Percentiles rank a stretch among this genome's conserved stretches.
Conservation (phyloP, 2,113 vertebrate genomes). For the Axis porcinus region DNA sequence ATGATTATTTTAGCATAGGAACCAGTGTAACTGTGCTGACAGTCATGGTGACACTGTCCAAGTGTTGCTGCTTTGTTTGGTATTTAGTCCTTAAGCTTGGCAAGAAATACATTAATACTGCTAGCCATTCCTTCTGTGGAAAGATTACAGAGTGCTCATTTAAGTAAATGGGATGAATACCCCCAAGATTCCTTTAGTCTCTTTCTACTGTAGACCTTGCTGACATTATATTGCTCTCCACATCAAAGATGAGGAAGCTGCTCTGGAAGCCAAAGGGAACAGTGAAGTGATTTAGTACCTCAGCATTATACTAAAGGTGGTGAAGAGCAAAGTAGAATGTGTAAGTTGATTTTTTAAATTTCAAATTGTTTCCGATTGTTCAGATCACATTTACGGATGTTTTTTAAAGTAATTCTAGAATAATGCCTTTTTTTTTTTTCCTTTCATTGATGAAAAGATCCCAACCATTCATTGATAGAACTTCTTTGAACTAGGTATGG, state of each 20-base stretch:
- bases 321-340: neutral
- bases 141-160: neutral
- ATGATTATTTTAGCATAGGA: neutral
- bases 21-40: neutral
- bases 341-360: neutral
- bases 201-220: neutral
- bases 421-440: neutral
- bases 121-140: neutral
- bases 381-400: neutral
- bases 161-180: neutral
- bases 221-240: neutral
- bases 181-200: neutral
- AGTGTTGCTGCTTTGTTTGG: neutral
- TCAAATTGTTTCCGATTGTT: neutral
- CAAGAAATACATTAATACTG: neutral
- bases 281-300: neutral
- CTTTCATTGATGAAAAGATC: constrained; percentile 7
- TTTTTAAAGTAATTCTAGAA: neutral
- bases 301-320: neutral
- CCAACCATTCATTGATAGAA: constrained; percentile 2
- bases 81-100: neutral
- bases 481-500: constrained; percentile 46
- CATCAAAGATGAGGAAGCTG: neutral
- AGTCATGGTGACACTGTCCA: neutral
- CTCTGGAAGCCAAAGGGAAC: neutral